Evolutionary conservation across 2,888 invertebrate genomes (phyloP).

Genomic region (Portevinia maculata): DNA sequence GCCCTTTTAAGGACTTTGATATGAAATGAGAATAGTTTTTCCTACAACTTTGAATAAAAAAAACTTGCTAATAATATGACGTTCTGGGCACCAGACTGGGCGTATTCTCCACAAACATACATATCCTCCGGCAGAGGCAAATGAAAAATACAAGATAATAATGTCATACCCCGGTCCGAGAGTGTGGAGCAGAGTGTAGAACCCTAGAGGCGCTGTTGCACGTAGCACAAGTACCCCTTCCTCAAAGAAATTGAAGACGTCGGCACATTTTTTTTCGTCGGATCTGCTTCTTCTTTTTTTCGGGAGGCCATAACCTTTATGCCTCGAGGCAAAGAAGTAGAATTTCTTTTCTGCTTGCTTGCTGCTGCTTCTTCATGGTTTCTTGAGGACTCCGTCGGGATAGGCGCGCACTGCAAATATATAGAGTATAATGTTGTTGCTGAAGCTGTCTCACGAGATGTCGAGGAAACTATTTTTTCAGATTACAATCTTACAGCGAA

Average conservation of each 20-base stretch:
- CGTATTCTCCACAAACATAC: conserved; percentile 53
- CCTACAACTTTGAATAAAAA: conserved; percentile 26
- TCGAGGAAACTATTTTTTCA: conserved; percentile 62
- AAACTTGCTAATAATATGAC: conserved; percentile 61
- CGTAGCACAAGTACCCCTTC: conserved; percentile 33
- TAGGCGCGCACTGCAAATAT: conserved; percentile 30
- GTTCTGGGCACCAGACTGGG: conserved; percentile 56
- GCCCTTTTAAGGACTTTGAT: conserved; percentile 49
- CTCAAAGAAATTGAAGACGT: conserved; percentile 62
- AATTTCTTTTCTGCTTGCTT: conserved; percentile 18
- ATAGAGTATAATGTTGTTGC: conserved; percentile 52
- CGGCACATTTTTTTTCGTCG: conserved; percentile 47
- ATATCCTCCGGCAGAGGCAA: conserved; percentile 55
- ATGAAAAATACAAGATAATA: conserved; percentile 68
- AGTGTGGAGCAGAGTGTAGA: conserved; percentile 22
- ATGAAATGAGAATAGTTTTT: conserved; percentile 48
- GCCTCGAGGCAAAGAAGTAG: conserved; percentile 47
- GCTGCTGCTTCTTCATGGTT: conserved; percentile 52
- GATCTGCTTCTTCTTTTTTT: conserved; percentile 25
- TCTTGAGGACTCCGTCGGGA: conserved; percentile 56
- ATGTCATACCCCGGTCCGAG: conserved; percentile 49
- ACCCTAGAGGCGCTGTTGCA: conserved; percentile 63
- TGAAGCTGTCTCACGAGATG: conserved; percentile 69
- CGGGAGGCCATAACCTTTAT: conserved; percentile 68
- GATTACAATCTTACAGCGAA: conserved; percentile 67